phyloP scores from a whole-genome alignment of 2,888 invertebrate species.

The Brassicogethes aeneus region DNA sequence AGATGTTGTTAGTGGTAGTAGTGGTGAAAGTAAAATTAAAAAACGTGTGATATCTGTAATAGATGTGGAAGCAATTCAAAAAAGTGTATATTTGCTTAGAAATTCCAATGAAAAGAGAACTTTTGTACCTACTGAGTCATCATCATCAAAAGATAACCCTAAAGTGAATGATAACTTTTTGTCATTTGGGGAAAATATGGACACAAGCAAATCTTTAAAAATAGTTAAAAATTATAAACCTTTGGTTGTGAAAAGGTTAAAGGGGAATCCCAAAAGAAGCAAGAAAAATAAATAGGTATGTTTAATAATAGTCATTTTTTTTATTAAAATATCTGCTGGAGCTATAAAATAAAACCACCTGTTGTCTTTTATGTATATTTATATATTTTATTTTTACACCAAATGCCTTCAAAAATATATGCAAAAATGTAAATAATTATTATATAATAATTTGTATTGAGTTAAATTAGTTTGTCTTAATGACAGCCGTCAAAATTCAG shows the following conservation, averaged over 20 bases:
- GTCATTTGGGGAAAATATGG: constrained; percentile 3
- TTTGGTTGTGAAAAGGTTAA: constrained; percentile 28
- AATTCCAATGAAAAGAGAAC: constrained; percentile 15
- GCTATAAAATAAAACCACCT: too few relatives aligned
- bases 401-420: too few relatives aligned
- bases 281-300: neutral
- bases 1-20: constrained; percentile 1
- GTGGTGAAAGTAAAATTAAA: constrained; percentile 17
- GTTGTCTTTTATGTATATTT: neutral
- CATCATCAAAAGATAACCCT: neutral
- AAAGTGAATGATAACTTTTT: neutral
- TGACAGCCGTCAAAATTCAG: too few relatives aligned
- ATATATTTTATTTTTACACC: too few relatives aligned
- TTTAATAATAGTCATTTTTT: constrained; percentile 10
- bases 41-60: neutral
- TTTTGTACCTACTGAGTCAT: constrained; percentile 22
- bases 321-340: too few relatives aligned
- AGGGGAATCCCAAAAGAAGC: constrained; percentile 27
- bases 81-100: constrained; percentile 21
- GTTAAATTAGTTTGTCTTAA: too few relatives aligned
- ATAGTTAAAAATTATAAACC: constrained; percentile 19
- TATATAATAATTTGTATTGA: too few relatives aligned
- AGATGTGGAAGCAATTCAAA: constrained; percentile 9
- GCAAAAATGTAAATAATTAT: too few relatives aligned
- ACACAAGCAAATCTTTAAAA: constrained; percentile 7